These are phyloP conservation scores for Megathymus violae DNA, from an alignment of 1,140 invertebrate genomes.

Conservation along the genomic window DNA sequence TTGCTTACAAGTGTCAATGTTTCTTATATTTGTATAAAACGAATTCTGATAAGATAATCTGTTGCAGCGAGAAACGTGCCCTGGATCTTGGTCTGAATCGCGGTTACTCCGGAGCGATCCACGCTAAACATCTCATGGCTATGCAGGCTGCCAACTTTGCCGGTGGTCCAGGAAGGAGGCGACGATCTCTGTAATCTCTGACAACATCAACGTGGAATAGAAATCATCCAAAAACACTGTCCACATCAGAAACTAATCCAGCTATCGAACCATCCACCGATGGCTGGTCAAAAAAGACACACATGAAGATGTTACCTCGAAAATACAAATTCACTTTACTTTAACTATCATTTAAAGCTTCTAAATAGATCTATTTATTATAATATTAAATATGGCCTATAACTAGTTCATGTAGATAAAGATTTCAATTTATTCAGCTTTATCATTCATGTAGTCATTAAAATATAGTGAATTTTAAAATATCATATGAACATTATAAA, in stretches of 20 bases:
- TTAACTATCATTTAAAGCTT: slow-evolving; percentile 25
- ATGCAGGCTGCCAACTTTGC: slow-evolving; percentile 93
- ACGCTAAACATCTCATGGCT: slow-evolving; percentile 95
- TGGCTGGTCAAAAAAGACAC: slow-evolving; percentile 16
- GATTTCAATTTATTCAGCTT: slow-evolving; percentile 28
- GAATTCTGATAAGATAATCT: neutral
- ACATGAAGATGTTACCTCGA: slow-evolving; percentile 1
- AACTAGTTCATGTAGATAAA: slow-evolving; percentile 28
- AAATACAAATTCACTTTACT: slow-evolving; percentile 17
- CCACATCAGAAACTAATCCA: slow-evolving; percentile 9
- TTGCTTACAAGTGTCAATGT: no score
- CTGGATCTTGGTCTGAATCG: slow-evolving; percentile 92
- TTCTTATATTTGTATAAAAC: neutral
- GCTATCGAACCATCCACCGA: neutral
- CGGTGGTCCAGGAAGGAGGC: slow-evolving; percentile 93
- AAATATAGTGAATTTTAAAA: slow-evolving; percentile 15
- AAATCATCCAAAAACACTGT: slow-evolving; percentile 3
- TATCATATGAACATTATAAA: slow-evolving; percentile 16
- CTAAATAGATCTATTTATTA: slow-evolving; percentile 19
- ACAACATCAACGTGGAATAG: slow-evolving; percentile 9
- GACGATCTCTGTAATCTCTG: slow-evolving; percentile 77
- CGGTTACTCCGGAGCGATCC: slow-evolving; percentile 94
- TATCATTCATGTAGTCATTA: slow-evolving; percentile 32
- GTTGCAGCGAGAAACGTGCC: slow-evolving; percentile 89
- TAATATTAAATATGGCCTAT: slow-evolving; percentile 22